phyloP scores from a whole-genome alignment of 1,140 invertebrate genomes.

The Daktulosphaira vitifoliae region DNA sequence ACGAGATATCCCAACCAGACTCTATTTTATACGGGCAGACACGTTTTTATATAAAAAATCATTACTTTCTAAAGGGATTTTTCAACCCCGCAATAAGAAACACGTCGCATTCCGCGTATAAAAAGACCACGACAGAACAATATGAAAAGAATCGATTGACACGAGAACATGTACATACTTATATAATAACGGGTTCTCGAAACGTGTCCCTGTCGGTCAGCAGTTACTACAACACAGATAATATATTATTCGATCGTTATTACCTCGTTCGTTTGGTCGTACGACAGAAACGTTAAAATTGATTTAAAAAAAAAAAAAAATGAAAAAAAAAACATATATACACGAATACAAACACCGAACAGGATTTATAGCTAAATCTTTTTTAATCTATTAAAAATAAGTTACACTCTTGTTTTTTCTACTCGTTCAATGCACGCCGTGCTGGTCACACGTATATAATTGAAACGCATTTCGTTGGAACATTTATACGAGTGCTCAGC shows the following conservation, averaged over 20 bases:
- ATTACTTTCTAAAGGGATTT: constrained; percentile 7
- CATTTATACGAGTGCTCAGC: constrained; percentile 9
- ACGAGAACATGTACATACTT: not conserved
- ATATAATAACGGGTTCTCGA: constrained; percentile 13
- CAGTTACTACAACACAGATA: not conserved
- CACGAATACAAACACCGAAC: not conserved
- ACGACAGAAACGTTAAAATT: constrained; percentile 32
- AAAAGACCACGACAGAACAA: too few species aligned
- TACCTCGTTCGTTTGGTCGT: not conserved
- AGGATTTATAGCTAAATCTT: constrained; percentile 31
- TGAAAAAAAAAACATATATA: not conserved
- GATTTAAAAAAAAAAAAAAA: constrained; percentile 25
- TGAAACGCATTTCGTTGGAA: constrained; percentile 11
- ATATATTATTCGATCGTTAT: constrained; percentile 32
- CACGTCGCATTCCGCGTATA: too few species aligned
- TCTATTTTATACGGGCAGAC: too few species aligned
- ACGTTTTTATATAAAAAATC: too few species aligned
- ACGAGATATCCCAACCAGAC: too few species aligned
- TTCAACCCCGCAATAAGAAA: not conserved
- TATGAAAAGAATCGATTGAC: constrained; percentile 6
- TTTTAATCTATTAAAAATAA: constrained; percentile 28
- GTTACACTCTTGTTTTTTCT: constrained; percentile 26
- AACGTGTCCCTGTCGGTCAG: constrained; percentile 16
- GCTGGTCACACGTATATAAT: constrained; percentile 16
- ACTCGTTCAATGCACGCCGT: not conserved